Conservation (phyloP, 2,888 invertebrate species). For the Camponotus fellah region DNA sequence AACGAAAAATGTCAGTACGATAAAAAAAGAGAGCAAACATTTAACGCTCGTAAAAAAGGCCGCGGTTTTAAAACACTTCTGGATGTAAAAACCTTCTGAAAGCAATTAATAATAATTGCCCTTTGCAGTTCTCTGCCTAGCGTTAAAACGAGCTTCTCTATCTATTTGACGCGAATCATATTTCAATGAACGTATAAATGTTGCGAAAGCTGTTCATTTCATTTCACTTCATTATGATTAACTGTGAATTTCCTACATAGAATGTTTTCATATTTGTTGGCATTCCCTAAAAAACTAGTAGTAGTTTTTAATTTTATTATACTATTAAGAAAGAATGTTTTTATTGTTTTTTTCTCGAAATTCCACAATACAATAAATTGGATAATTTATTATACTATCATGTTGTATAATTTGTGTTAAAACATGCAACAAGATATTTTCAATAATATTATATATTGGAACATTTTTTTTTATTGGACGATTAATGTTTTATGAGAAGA, state of each 20-base stretch:
- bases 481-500: constrained; percentile 7
- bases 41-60: constrained; percentile 75
- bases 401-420: not conserved
- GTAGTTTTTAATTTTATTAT: not conserved
- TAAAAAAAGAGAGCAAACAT: constrained; percentile 51
- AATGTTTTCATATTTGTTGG: not conserved
- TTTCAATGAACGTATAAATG: constrained; percentile 27
- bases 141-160: constrained; percentile 56
- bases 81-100: constrained; percentile 65
- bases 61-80: constrained; percentile 61
- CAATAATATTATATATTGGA: not conserved
- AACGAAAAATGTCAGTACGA: not conserved
- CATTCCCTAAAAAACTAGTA: not conserved
- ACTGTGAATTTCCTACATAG: not conserved
- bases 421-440: not conserved
- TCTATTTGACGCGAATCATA: constrained; percentile 39
- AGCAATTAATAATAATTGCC: constrained; percentile 71
- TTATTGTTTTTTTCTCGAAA: not conserved
- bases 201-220: constrained; percentile 6
- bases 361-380: not conserved
- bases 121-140: constrained; percentile 61
- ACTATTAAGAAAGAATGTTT: not conserved
- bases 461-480: constrained; percentile 9
- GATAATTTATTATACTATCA: not conserved
- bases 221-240: not conserved